These are phyloP conservation scores for Martes martes DNA, from an alignment of 2,113 vertebrate species.

Conservation along the genomic window DNA sequence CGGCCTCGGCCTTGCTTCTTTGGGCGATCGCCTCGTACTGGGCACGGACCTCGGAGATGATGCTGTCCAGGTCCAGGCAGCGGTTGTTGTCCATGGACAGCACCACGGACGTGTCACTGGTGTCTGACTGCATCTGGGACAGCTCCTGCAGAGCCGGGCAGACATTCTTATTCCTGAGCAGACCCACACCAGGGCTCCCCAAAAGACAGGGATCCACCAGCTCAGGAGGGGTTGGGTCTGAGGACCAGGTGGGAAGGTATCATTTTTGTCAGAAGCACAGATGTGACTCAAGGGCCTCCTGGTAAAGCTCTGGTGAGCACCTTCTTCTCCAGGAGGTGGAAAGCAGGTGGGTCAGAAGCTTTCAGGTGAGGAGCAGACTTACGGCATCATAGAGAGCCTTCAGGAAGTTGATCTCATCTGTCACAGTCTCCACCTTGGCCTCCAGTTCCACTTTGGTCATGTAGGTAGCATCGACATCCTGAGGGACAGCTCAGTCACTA, in stretches of 20 bases:
- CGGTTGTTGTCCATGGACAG: conserved; percentile 93
- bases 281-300: neutral
- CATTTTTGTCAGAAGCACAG: neutral
- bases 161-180: neutral
- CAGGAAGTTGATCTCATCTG: conserved; percentile 77
- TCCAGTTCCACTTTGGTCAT: conserved; percentile 82
- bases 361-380: neutral
- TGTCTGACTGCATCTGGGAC: conserved; percentile 87
- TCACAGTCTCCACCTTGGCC: conserved; percentile 73
- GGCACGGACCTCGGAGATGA: conserved; percentile 87
- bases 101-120: conserved; percentile 87
- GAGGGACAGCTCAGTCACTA: neutral
- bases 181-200: neutral
- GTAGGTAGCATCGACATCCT: conserved; percentile 83
- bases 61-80: conserved; percentile 86
- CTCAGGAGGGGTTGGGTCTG: neutral
- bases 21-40: conserved; percentile 90
- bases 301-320: neutral
- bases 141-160: conserved; percentile 82
- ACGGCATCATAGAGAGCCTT: conserved; percentile 70
- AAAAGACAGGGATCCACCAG: too few relatives aligned
- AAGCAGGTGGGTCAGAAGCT: neutral
- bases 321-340: neutral
- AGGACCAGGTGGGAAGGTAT: neutral
- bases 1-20: conserved; percentile 87